These are phyloP conservation scores for Leptobrachium leishanense DNA, from an alignment of 2,113 vertebrate genomes.

Conservation along the genomic window DNA sequence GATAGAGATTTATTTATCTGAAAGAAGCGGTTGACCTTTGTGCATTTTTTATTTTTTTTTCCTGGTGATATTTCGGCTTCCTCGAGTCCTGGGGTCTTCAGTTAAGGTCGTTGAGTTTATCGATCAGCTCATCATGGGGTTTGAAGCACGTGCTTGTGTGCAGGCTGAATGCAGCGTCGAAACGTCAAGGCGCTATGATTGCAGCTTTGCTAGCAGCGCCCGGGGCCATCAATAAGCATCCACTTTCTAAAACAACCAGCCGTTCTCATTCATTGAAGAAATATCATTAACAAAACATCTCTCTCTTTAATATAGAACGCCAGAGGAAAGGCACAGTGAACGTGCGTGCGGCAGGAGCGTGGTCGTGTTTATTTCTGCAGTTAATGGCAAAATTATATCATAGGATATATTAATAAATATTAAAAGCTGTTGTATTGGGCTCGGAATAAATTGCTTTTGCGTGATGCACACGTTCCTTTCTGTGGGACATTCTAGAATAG, in stretches of 20 bases:
- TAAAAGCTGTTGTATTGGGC: no score
- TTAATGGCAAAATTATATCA: neutral
- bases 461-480: no score
- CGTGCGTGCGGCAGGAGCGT: no score
- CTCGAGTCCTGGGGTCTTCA: slow-evolving; percentile 38
- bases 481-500: no score
- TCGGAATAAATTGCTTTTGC: no score
- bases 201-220: slow-evolving; percentile 6
- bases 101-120: slow-evolving; percentile 41
- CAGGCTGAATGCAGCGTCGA: slow-evolving; percentile 22
- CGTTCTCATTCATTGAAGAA: slow-evolving; percentile 5
- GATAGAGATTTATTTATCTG: slow-evolving; percentile 35
- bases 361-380: neutral
- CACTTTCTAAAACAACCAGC: slow-evolving; percentile 24
- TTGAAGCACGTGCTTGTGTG: slow-evolving; percentile 27
- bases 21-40: slow-evolving; percentile 36
- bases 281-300: slow-evolving; percentile 22
- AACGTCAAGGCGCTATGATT: slow-evolving; percentile 35
- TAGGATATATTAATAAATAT: neutral
- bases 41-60: neutral
- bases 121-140: slow-evolving; percentile 12
- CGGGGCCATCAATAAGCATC: slow-evolving; percentile 26
- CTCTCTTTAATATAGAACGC: neutral
- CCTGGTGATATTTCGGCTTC: slow-evolving; percentile 41
- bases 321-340: neutral